Conservation (phyloP, 2,888 invertebrate species). For the Clivina fossor region DNA sequence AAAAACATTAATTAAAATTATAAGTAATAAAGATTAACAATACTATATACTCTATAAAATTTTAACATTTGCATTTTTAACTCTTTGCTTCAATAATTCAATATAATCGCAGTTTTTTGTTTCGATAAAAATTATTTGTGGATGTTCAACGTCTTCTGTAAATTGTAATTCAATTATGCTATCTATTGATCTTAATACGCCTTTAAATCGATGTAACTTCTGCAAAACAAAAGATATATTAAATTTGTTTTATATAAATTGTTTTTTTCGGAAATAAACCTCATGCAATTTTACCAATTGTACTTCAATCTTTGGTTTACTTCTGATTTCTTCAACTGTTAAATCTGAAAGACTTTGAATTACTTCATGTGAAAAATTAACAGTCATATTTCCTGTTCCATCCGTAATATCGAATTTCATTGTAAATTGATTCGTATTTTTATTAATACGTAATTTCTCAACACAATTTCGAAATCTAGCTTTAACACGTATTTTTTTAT, state of each 20-base stretch:
- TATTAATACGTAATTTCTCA: conserved; percentile 57
- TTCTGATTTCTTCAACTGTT: no score
- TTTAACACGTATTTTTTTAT: conserved; percentile 58
- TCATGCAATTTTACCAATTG: no score
- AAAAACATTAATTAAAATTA: no score
- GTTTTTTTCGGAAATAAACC: no score
- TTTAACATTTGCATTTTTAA: conserved; percentile 12
- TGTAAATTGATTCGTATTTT: conserved; percentile 57
- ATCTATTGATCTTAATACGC: no score
- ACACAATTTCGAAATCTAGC: conserved; percentile 60
- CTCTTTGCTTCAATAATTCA: conserved; percentile 11
- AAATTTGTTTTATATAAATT: no score
- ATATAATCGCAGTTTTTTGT: conserved; percentile 6
- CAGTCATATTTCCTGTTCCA: conserved; percentile 58
- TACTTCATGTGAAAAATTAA: conserved; percentile 60
- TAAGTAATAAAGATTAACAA: no score
- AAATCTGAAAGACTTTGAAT: conserved; percentile 57
- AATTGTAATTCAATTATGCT: conserved; percentile 46
- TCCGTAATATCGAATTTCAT: conserved; percentile 62
- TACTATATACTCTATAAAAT: conserved; percentile 2
- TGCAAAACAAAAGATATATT: no score
- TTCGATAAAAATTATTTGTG: conserved; percentile 39
- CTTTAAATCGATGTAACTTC: no score
- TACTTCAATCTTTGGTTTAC: no score
- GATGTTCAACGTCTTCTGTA: conserved; percentile 40